Base-by-base conservation (phyloP, 2,888 invertebrate genomes). In the Agrochola lychnidis region DNA sequence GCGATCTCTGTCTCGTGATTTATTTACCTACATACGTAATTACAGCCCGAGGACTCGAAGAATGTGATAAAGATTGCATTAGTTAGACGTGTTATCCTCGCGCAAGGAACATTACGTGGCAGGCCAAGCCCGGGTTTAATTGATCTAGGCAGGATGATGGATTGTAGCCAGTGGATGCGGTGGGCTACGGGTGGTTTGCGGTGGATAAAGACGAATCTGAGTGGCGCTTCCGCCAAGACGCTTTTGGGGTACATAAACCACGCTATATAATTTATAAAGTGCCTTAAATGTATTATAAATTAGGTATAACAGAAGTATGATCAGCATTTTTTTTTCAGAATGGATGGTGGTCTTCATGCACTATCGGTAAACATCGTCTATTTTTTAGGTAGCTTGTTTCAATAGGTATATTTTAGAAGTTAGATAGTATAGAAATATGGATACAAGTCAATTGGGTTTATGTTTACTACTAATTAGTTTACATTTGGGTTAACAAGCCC, bases 81-180 rank as follows among this genome's bases (percentile, higher is more conserved):
- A 88, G 84, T 86, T 87, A 88, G 84, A 86, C 82, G 83, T 86
- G 82, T 89, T 87, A 90, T 89, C 87, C 87, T 87, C 82, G 82
- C 79, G 79, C 77, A 80, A 76, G 88, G 85, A 89, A 88, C 90
- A 91, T 91, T 90, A 92, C 88, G 85, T 78, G 82, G 88, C 83
- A 88, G 89, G 79, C 85, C 86, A 87, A 89, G 89, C 88, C 83
- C 83, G 87, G 88, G 90, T 92, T 93, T 94, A 94, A 94, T 94
- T 93, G 93, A 94, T 94, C 91, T 86, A 84, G 92, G 91, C 92
- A 89, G 92, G 87, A 91, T 94, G 94, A 94, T 93, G 92, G 93
- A 94, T 94, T 86, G 91, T 87, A 82, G 83, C 79, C 82, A 83
- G 89, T 82, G 77, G 90, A 85, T 87, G 86, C 87, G 90, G 84